phyloP scores from a whole-genome alignment of 2,888 invertebrate species.

The Stegana nigrithorax region DNA sequence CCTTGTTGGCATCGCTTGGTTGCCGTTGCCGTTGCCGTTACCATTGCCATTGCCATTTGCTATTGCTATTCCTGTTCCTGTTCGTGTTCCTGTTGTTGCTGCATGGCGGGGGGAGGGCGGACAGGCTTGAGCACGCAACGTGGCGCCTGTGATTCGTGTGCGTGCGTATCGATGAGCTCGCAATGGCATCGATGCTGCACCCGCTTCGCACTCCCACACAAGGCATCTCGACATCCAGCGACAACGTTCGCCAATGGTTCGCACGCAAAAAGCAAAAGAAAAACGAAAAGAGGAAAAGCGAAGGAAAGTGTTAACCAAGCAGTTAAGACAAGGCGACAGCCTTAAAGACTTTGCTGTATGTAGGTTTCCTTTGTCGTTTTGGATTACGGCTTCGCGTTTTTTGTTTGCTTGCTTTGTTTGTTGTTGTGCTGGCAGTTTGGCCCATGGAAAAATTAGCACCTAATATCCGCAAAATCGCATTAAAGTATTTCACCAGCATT shows the following conservation, averaged over 20 bases:
- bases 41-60: no score
- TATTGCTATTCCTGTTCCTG: no score
- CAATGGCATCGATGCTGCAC: conserved; percentile 18
- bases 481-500: conserved; percentile 62
- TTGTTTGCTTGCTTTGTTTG: background rate
- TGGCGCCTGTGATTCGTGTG: background rate
- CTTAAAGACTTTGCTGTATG: conserved; percentile 5
- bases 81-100: conserved; percentile 21
- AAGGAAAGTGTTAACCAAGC: conserved; percentile 55
- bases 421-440: no score
- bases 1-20: no score
- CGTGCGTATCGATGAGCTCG: conserved; percentile 3
- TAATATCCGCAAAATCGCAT: conserved; percentile 62
- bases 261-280: no score
- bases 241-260: no score
- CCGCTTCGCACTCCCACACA: background rate
- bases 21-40: no score
- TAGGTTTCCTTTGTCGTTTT: background rate
- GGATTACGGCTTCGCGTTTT: background rate
- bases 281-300: no score
- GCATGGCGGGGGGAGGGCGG: background rate
- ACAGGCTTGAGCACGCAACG: background rate
- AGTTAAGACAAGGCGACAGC: conserved; percentile 50
- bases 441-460: conserved; percentile 54
- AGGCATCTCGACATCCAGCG: background rate